Percentiles rank a stretch among this genome's conserved stretches.
Evolutionary conservation across 2,888 invertebrate genomes (phyloP).

Genomic region (Mimumesa dahlbomi): DNA sequence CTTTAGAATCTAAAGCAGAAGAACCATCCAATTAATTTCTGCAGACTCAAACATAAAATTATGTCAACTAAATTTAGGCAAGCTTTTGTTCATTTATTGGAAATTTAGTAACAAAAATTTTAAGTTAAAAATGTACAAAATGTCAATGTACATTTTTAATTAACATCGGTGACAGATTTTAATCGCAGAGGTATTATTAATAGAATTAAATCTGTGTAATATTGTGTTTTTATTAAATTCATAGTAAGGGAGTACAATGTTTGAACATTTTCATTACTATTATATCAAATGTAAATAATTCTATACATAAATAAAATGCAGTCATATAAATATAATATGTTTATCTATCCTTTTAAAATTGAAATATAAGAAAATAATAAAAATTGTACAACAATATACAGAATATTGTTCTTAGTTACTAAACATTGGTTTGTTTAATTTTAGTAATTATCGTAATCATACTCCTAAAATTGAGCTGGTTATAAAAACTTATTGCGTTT

Average conservation of each 20-base stretch:
- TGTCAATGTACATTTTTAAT: not conserved
- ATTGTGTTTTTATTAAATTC: constrained; percentile 18
- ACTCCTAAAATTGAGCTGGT: no score
- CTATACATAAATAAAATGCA: no score
- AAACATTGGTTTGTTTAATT: no score
- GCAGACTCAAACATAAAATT: not conserved
- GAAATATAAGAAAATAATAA: no score
- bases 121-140: not conserved
- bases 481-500: no score
- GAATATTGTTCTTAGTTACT: no score
- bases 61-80: not conserved
- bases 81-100: constrained; percentile 4
- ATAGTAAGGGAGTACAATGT: not conserved
- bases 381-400: no score
- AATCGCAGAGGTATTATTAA: constrained; percentile 12
- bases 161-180: constrained; percentile 14
- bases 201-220: constrained; percentile 26
- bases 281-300: not conserved
- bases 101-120: constrained; percentile 20
- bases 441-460: no score
- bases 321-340: no score
- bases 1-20: constrained; percentile 96
- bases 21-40: constrained; percentile 76
- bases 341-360: no score
- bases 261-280: not conserved